Evolutionary conservation across 2,113 vertebrate genomes (phyloP), one percentile per base, ranked within the genome.

Genomic region (Bufo bufo): DNA sequence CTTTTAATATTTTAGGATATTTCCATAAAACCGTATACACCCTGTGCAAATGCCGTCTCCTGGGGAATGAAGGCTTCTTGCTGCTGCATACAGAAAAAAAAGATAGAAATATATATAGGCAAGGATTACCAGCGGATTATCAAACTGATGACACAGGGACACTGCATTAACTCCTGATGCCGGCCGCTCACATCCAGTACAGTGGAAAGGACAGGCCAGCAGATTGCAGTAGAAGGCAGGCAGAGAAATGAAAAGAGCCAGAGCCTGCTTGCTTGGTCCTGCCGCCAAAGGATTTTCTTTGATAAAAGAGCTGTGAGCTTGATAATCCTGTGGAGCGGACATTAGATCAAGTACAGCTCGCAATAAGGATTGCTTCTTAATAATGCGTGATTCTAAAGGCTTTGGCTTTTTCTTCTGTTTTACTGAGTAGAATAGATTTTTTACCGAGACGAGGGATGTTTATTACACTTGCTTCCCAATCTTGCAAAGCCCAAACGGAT

Each of bases 231-330:
- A 79, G 87, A 89, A 89, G 6, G 4, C 77, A 78, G 13, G 75
- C 69, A 91, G 85, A 77, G 23, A 90, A 79, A 77, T 89, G 82
- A 90, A 91, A 92, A 89, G 82, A 90, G 63, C 87, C 84, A 58
- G 20, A 79, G 69, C 16, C 52, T 49, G 82, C 71, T 81, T 8
- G 87, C 50, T 74, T 0, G 1, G 54, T 87, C 77, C 14, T 74
- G 33, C n/a, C 8, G 78, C 43, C 86, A 90, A 91, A 89, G 50
- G 74, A 6, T 79, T 77, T 90, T 90, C 85, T 91, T 52, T 90
- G 90, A 74, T 66, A 82, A 85, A 87, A 91, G 85, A 84, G 87
- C 91, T 81, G 82, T 89, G 74, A 0, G 1, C 80, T 91, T 89
- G 50, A 50, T 90, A 90, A 91, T 92, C 85, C 86, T 85, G 33